Evolutionary conservation across 2,113 vertebrate species (phyloP), one percentile per base, ranked within the genome.

Genomic region (Microtus oregoni): DNA sequence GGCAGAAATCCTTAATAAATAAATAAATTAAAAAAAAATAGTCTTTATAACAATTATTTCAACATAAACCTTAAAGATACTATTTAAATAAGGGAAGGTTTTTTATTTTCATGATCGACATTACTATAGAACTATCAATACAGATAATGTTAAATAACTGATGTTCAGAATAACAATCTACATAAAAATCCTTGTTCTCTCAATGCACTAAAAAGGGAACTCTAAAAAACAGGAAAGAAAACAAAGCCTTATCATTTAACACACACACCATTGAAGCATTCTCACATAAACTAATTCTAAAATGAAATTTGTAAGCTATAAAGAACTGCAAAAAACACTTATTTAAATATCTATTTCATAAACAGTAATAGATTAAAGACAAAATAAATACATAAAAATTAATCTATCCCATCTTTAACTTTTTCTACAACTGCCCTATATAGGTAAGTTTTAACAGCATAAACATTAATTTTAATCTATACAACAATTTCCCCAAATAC

Each of bases 41-140:
- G 50, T 20, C 68, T 82, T 86, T 92, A 1, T 12, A 88, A 30
- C 82, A 93, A 14, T 13, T 92, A 89, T 76, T 86, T 85, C 87
- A 93, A 79, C 6, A 68, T 35, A 83, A 58, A 96, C 26, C 1
- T 89, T 94, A 68, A 44, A 95, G 63, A 77, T 44, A 44, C 15
- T 41, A 92, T 38, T 86, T 75, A 94, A 94, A 91, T 35, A 58
- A 70, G 38, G 79, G n/a, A 88, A 94, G 79, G 14, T 11, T 78
- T 92, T 78, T 92, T 77, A n/a, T n/a, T 83, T 90, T 10, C 26
- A 73, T 19, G 65, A 81, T 76, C 73, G 17, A 7, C 50, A 63
- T 92, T 83, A 19, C 90, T 13, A 1, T 35, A 9, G 12, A 7
- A 63, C 7, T 41, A 41, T 85, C n/a, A 67, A 70, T 63, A 15